Evolutionary conservation across 2,888 invertebrate genomes (phyloP), one percentile per base, ranked within the genome.

Genomic region (Chrysopilus asiliformis): DNA sequence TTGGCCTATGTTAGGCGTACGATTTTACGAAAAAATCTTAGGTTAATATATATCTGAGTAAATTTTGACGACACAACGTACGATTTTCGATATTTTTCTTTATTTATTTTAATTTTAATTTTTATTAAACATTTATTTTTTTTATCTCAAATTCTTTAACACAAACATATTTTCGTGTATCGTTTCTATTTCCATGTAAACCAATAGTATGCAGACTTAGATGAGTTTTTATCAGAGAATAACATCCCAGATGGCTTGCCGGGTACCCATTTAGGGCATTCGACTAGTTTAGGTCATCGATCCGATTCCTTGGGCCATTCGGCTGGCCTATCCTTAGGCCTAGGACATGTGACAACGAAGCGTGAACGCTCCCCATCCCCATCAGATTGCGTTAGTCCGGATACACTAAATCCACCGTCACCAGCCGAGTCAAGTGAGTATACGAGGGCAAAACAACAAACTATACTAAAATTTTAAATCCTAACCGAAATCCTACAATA

Each of bases 191-290:
- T 73, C 22, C 22, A 22, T 10, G 7, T 22, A 10, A 7, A 10
- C 7, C 7, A 22, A 50, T 72, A 90, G 85, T 93, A 91, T 67
- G 91, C 93, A 70, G 93, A 93, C 70, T 71, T 94, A 69, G 93
- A 94, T 68, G 93, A 93, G 70, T 93, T 93, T 69, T 76, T 93
- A 57, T 87, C 85, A 57, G 93, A 93, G 68, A 93, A 91, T 64
- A 89, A 87, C 53, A 86, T 89, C 66, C 86, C 87, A 47, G 86
- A 87, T 60, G 76, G 77, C 46, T 70, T 76, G 50, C 70, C 76
- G 34, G 71, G 68, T 43, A 68, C 65, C 60, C 76, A 70, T 49
- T 59, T 64, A 55, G 63, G 63, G 37, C 64, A 64, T 50, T 53
- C 60, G 35, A 52, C 62, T 40, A 56, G 63, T 38, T 50, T 64